Evolutionary conservation across 1,140 invertebrate genomes (phyloP), one percentile per base, ranked within the genome.

Genomic region (Trichogramma pretiosum): DNA sequence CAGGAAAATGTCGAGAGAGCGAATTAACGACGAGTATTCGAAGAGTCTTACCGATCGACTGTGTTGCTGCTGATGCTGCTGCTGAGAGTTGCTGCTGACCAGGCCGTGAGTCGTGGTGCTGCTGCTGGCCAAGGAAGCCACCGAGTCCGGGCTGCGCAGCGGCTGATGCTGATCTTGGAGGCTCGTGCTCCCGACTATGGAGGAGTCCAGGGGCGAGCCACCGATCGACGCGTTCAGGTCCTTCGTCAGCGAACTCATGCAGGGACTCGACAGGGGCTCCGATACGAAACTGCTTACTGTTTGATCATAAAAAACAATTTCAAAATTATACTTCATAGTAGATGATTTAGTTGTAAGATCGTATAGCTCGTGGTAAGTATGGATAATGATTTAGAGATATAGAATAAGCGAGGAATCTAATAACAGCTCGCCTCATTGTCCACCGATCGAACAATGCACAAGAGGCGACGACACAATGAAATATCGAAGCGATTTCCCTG

Each of bases 221-320:
- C 26, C 17, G 11, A 48, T 32, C 24, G 46, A 48, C 5, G 23
- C 22, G 28, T 46, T 42, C 32, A 46, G 23, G 11, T 51, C 57
- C 51, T 65, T 66, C 1, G 58, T 21, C 2, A 43, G 44, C 8
- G 50, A 43, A 3, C 48, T 50, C 56, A 66, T 56, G 41, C 63
- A 65, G 19, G 49, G 50, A 21, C 47, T 59, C 26, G 54, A 43
- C 18, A 59, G 54, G 35, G 63, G 57, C 5, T 68, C 65, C 19
- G 62, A 55, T 5, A 61, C 59, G 28, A 65, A 68, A 26, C 48
- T 59, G 48, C 56, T 63, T 14, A 64, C 66, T 68, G 57, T 35
- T n/a, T n/a, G n/a, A n/a, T n/a, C n/a, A n/a, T n/a, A n/a, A n/a
- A n/a, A n/a, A n/a, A n/a, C n/a, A 50, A 50, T 45, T 18, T 44